Evolutionary conservation across 2,113 vertebrate genomes (phyloP).

Genomic region (Grus americana): DNA sequence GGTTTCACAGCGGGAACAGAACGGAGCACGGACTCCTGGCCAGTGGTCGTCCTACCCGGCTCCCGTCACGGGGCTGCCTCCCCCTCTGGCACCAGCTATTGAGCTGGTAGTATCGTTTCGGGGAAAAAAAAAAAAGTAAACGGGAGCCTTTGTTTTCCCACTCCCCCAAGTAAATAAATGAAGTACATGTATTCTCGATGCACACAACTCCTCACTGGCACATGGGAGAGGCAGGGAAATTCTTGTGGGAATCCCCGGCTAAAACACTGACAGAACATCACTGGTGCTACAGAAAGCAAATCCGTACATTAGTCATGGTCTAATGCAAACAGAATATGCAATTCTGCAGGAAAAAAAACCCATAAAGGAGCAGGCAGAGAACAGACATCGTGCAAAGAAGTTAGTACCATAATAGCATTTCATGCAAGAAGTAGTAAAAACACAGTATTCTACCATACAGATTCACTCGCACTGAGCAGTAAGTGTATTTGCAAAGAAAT

Average conservation of each 20-base stretch:
- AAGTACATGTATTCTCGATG: background rate
- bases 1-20: background rate
- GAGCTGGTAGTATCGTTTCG: background rate
- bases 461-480: background rate
- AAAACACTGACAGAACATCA: background rate
- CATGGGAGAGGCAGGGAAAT: background rate
- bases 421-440: background rate
- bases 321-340: background rate
- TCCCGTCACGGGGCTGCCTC: background rate
- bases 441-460: background rate
- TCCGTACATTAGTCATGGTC: background rate
- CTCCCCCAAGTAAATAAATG: background rate
- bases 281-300: background rate
- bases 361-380: background rate
- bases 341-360: background rate
- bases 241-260: slow-evolving; percentile 10
- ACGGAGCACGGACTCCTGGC: background rate
- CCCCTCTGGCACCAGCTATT: background rate
- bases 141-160: background rate
- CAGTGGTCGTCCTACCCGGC: rapidly evolving
- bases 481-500: background rate
- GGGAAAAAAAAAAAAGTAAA: background rate
- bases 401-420: background rate
- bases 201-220: background rate
- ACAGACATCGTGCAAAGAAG: background rate